These are phyloP conservation scores for Ptychoptera contaminata DNA, from an alignment of 2,888 invertebrate genomes.

Conservation along the genomic window DNA sequence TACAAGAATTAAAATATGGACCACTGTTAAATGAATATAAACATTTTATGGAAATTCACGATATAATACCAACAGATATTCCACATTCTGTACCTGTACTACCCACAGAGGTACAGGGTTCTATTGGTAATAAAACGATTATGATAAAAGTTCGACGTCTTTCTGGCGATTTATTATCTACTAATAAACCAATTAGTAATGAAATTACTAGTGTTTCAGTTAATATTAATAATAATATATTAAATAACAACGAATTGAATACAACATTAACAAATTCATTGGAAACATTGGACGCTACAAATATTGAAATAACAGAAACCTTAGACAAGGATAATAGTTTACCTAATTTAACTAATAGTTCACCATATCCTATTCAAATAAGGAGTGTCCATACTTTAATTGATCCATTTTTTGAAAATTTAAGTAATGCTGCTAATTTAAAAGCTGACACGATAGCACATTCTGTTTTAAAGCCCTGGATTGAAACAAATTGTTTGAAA, in stretches of 20 bases:
- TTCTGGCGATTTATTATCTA: slow-evolving; percentile 33
- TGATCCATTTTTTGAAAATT: too few species aligned
- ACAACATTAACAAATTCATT: slow-evolving; percentile 12
- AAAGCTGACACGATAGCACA: slow-evolving; percentile 16
- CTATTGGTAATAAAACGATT: slow-evolving; percentile 17
- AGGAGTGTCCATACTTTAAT: too few species aligned
- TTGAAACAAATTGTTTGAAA: slow-evolving; percentile 5
- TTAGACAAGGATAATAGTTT: slow-evolving; percentile 12
- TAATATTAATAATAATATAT: too few species aligned
- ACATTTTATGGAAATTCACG: slow-evolving; percentile 19
- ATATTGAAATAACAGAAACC: too few species aligned
- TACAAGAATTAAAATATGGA: slow-evolving; percentile 5
- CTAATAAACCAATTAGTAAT: neutral
- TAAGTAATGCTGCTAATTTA: neutral
- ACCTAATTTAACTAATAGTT: neutral
- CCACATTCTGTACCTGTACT: too few species aligned
- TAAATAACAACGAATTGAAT: too few species aligned
- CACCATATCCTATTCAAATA: too few species aligned
- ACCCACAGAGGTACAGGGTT: neutral
- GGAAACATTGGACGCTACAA: too few species aligned
- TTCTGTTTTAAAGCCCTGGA: slow-evolving; percentile 24
- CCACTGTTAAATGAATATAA: slow-evolving; percentile 16
- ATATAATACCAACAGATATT: slow-evolving; percentile 1
- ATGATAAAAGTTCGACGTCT: slow-evolving; percentile 27
- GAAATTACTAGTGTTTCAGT: too few species aligned